phyloP scores from a whole-genome alignment of 2,888 invertebrate species.

The Junonia oenone region DNA sequence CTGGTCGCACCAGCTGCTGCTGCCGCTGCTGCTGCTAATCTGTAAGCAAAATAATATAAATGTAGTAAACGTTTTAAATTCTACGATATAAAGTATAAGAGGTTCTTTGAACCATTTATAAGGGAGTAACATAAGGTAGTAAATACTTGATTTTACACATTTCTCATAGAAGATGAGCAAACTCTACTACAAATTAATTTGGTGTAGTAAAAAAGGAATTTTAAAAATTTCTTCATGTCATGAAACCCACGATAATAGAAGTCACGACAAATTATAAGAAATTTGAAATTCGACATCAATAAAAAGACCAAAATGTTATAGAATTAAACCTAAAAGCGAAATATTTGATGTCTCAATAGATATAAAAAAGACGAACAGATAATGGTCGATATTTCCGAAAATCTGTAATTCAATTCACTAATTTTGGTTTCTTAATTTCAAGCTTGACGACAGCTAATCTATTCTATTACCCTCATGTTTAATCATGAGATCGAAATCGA shows the following conservation, averaged over 20 bases:
- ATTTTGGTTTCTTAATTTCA: constrained; percentile 2
- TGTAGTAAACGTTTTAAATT: too few species aligned
- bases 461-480: constrained; percentile 22
- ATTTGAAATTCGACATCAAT: too few species aligned
- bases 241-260: neutral
- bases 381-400: neutral
- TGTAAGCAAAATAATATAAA: constrained; percentile 34
- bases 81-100: too few species aligned
- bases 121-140: too few species aligned
- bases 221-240: too few species aligned
- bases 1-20: constrained; percentile 71
- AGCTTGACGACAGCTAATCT: neutral
- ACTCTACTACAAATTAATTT: too few species aligned
- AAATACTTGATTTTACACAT: too few species aligned
- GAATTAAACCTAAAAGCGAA: neutral
- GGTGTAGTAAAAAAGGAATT: too few species aligned
- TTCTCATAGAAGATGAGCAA: too few species aligned
- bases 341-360: neutral
- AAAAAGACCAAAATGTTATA: too few species aligned
- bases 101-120: too few species aligned
- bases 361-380: neutral
- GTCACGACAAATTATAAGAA: neutral
- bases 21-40: constrained; percentile 71
- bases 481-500: constrained; percentile 22
- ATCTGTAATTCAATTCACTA: constrained; percentile 1